phyloP scores from a whole-genome alignment of 2,797 vertebrate species.

The Amazona ochrocephala region DNA sequence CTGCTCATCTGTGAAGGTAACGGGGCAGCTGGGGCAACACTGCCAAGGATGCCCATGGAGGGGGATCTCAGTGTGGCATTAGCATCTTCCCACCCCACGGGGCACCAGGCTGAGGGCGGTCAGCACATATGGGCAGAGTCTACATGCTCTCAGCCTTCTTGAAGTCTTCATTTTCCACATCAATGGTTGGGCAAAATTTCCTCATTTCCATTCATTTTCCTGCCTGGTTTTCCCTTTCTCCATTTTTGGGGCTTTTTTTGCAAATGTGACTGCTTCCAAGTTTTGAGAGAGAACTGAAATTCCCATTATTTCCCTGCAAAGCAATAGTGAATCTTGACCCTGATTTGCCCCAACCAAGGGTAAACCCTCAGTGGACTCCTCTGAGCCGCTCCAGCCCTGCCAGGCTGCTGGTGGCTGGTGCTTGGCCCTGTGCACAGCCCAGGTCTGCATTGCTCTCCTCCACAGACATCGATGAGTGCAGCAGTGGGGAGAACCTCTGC shows the following conservation, averaged over 20 bases:
- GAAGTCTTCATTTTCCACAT: neutral
- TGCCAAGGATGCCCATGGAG: neutral
- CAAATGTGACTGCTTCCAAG: neutral
- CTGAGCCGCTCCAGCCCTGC: neutral
- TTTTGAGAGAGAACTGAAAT: neutral
- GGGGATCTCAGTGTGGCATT: neutral
- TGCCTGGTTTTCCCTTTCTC: neutral
- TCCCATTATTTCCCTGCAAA: neutral
- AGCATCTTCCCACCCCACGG: neutral
- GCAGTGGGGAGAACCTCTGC: slow-evolving; percentile 88
- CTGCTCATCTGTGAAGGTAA: slow-evolving; percentile 93
- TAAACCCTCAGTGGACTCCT: neutral
- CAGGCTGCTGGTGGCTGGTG: neutral
- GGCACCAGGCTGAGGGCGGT: neutral
- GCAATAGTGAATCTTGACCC: neutral
- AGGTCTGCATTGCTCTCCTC: neutral
- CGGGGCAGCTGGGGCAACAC: accelerated
- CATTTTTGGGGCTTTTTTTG: accelerated
- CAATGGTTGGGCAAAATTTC: neutral
- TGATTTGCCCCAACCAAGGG: neutral
- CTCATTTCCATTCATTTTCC: neutral
- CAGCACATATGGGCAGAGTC: neutral
- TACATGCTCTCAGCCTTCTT: neutral
- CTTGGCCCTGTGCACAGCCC: neutral
- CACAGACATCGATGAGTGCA: slow-evolving; percentile 93